Percentiles rank a stretch among this genome's conserved stretches.
phyloP scores from a whole-genome alignment of 2,113 vertebrate genomes.

The Corythornis madagascariensis region DNA sequence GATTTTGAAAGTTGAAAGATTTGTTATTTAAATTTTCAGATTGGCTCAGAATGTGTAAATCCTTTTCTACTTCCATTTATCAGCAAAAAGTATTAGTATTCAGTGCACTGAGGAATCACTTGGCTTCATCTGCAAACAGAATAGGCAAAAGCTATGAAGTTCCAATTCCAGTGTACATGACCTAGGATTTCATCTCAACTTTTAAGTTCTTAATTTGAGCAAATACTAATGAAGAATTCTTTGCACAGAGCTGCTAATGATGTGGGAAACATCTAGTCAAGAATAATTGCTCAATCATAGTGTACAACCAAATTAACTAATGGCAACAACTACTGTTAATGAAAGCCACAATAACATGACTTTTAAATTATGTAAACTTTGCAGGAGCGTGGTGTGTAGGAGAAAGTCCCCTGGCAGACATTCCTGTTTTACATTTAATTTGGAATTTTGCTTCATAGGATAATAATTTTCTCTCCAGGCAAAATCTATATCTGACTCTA shows the following conservation, averaged over 20 bases:
- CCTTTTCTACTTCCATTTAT: neutral
- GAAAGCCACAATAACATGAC: neutral
- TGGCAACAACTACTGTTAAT: neutral
- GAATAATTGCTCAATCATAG: neutral
- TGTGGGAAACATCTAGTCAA: neutral
- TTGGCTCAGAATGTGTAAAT: neutral
- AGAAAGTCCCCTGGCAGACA: neutral
- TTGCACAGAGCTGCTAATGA: neutral
- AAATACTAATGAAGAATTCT: neutral
- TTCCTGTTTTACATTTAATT: neutral
- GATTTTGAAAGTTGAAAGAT: neutral
- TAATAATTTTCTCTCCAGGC: neutral
- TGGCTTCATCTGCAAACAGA: neutral
- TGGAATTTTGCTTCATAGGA: neutral
- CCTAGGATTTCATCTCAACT: neutral
- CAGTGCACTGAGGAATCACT: neutral
- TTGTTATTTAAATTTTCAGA: slow-evolving; percentile 3
- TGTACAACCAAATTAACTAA: neutral
- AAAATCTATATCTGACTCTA: neutral
- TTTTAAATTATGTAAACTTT: neutral
- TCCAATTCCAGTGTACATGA: neutral
- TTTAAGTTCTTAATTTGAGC: neutral
- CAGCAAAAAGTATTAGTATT: neutral
- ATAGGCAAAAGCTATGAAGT: neutral
- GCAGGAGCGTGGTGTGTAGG: neutral